Percentiles rank a stretch among this genome's conserved stretches.
Evolutionary conservation across 2,888 invertebrate species (phyloP).

Genomic region (Drosophila kambysellisi): DNA sequence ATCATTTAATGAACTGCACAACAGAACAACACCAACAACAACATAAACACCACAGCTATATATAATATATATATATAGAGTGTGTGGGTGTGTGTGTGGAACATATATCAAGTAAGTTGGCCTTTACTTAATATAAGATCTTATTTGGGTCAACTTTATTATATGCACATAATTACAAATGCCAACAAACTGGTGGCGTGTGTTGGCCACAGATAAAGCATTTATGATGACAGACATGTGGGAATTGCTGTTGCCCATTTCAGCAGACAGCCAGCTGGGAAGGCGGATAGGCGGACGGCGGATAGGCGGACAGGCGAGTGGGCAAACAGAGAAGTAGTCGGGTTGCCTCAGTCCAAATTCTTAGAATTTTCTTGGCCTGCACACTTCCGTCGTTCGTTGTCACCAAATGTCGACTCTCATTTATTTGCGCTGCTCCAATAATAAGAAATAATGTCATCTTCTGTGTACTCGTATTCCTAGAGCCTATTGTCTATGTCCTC

Average conservation of each 20-base stretch:
- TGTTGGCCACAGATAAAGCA: conserved; percentile 73
- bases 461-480: conserved; percentile 23
- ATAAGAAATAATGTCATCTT: conserved; percentile 78
- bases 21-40: conserved; percentile 32
- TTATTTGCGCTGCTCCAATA: conserved; percentile 77
- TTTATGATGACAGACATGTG: conserved; percentile 76
- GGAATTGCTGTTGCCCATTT: conserved; percentile 57
- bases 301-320: neutral
- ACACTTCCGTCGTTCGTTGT: conserved; percentile 43
- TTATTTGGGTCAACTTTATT: conserved; percentile 77
- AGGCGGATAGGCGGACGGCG: neutral
- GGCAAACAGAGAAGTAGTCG: conserved; percentile 37
- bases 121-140: conserved; percentile 26
- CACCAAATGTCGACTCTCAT: conserved; percentile 47
- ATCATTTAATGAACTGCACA: conserved; percentile 77
- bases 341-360: conserved; percentile 22
- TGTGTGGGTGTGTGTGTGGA: conserved; percentile 1
- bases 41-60: conserved; percentile 33
- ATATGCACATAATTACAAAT: conserved; percentile 78
- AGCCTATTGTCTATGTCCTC: conserved; percentile 52
- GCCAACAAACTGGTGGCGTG: conserved; percentile 58
- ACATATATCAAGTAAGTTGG: conserved; percentile 18
- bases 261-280: neutral
- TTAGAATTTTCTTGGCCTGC: conserved; percentile 23
- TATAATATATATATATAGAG: neutral